Evolutionary conservation across 2,797 vertebrate species (phyloP).

Genomic region (Thunnus albacares): DNA sequence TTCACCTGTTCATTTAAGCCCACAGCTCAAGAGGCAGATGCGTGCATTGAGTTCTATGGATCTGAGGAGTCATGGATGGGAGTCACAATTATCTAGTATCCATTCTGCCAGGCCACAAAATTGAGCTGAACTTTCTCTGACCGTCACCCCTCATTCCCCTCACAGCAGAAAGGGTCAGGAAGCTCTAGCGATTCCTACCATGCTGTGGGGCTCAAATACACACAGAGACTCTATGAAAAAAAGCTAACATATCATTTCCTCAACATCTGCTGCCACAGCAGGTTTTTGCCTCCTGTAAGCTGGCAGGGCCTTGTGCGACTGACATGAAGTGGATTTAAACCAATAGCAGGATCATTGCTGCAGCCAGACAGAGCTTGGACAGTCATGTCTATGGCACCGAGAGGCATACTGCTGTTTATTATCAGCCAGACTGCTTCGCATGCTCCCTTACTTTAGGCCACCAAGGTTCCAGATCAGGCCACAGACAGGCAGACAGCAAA

Average conservation of each 20-base stretch:
- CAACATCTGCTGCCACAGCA: constrained; percentile 75
- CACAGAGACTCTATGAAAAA: constrained; percentile 34
- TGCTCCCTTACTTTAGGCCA: constrained; percentile 40
- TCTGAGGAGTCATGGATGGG: constrained; percentile 30
- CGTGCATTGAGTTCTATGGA: constrained; percentile 24
- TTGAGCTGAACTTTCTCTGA: constrained; percentile 64
- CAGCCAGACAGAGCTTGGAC: constrained; percentile 50
- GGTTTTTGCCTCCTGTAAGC: constrained; percentile 62
- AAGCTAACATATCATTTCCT: constrained; percentile 67
- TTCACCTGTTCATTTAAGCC: constrained; percentile 42
- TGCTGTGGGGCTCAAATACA: constrained; percentile 53
- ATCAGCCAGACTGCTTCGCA: constrained; percentile 55
- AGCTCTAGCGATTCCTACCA: constrained; percentile 23
- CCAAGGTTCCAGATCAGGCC: constrained; percentile 53
- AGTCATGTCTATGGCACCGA: constrained; percentile 40
- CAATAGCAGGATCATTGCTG: constrained; percentile 64
- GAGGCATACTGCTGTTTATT: constrained; percentile 54
- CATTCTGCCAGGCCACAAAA: constrained; percentile 26
- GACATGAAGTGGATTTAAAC: constrained; percentile 70
- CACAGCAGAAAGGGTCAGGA: constrained; percentile 60
- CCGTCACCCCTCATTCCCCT: constrained; percentile 43
- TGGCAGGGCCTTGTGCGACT: constrained; percentile 52
- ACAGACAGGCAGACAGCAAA: constrained; percentile 46
- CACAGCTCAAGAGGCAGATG: constrained; percentile 28
- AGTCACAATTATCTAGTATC: constrained; percentile 48